Evolutionary conservation across 1,140 invertebrate genomes (phyloP).

Genomic region (Drosophila ficusphila): DNA sequence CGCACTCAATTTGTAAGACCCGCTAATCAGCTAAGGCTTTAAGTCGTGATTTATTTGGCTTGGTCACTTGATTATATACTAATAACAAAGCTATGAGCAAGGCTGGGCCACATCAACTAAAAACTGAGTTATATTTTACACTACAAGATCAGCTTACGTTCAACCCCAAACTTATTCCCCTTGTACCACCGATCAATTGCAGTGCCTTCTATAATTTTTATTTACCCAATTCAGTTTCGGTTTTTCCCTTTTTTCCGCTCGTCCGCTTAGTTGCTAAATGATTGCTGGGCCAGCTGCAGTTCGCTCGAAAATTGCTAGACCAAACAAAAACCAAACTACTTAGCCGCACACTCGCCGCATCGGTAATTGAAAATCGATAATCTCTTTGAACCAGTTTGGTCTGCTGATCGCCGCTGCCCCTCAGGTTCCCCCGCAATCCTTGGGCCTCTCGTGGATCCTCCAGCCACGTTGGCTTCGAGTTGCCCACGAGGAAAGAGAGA

Average conservation of each 20-base stretch:
- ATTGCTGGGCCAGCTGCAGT: constrained; percentile 60
- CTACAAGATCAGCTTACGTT: too few species aligned
- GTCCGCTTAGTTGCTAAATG: constrained; percentile 50
- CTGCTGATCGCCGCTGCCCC: constrained; percentile 27
- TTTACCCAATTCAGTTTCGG: constrained; percentile 32
- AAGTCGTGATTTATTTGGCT: background rate
- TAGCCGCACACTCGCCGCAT: constrained; percentile 76
- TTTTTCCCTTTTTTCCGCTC: constrained; percentile 16
- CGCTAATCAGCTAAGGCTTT: constrained; percentile 14
- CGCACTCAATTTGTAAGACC: constrained; percentile 68
- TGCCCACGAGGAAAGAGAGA: constrained; percentile 18
- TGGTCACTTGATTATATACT: background rate
- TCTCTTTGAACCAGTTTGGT: constrained; percentile 80
- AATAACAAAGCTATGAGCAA: too few species aligned
- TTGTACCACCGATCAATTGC: background rate
- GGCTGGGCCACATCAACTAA: too few species aligned
- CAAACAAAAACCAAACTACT: constrained; percentile 82
- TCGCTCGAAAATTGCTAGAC: constrained; percentile 75
- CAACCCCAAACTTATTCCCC: too few species aligned
- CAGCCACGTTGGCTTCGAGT: constrained; percentile 58
- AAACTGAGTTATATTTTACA: background rate
- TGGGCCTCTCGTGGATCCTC: constrained; percentile 27
- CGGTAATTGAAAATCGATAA: constrained; percentile 82
- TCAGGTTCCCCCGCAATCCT: background rate
- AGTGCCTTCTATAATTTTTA: constrained; percentile 27